Evolutionary conservation across 2,113 vertebrate species (phyloP).

Genomic region (Eclectus roratus): DNA sequence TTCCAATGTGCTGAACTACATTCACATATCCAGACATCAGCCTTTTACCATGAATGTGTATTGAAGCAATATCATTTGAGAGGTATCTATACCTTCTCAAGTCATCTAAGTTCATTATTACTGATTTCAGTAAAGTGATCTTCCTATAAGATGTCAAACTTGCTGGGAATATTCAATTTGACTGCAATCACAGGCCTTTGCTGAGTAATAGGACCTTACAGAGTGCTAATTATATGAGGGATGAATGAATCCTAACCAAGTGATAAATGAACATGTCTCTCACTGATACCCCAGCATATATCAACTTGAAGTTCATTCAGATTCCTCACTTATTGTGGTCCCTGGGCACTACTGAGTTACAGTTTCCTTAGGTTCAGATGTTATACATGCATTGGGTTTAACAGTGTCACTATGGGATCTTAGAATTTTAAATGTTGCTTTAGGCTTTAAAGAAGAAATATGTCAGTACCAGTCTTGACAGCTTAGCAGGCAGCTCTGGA

Average conservation of each 20-base stretch:
- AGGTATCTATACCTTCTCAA: not conserved
- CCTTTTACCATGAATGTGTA: not conserved
- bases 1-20: not conserved
- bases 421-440: conserved; percentile 3
- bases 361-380: not conserved
- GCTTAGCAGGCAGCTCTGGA: not conserved
- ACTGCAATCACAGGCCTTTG: not conserved
- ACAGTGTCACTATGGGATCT: not conserved
- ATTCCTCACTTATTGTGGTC: not conserved
- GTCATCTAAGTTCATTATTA: not conserved
- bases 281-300: not conserved
- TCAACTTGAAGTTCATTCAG: not conserved
- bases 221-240: not conserved
- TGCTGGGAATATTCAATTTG: not conserved
- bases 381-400: not conserved
- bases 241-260: not conserved
- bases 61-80: not conserved
- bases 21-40: not conserved
- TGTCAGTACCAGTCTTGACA: not conserved
- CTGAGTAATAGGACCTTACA: not conserved
- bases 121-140: not conserved
- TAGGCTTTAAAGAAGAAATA: not conserved
- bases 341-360: not conserved
- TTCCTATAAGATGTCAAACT: not conserved
- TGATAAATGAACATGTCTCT: not conserved